Evolutionary conservation across 1,140 invertebrate genomes (phyloP).

Genomic region (Mylabris phalerata): DNA sequence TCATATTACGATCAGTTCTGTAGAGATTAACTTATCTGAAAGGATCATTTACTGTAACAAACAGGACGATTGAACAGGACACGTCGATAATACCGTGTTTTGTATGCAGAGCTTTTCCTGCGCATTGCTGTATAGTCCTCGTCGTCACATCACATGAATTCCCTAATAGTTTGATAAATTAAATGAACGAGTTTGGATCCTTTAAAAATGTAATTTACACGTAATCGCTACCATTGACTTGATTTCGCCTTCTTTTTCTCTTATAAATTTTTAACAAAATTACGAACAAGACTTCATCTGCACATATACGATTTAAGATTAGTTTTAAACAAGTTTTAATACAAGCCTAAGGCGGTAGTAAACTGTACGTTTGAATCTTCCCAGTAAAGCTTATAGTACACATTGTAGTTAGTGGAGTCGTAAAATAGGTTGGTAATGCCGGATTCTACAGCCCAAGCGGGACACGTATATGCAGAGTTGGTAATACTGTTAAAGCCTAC

Average conservation of each 20-base stretch:
- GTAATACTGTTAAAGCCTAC: conserved; percentile 16
- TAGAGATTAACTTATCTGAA: no score
- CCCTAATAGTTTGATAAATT: conserved; percentile 7
- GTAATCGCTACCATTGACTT: no score
- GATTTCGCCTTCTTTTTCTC: no score
- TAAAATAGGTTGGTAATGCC: conserved; percentile 15
- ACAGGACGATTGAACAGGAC: no score
- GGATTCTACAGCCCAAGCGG: conserved; percentile 15
- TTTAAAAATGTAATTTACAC: no score
- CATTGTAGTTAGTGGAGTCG: conserved; percentile 17
- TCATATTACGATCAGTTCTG: no score
- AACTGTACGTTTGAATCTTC: not conserved
- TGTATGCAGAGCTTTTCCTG: conserved; percentile 8
- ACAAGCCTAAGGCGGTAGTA: conserved; percentile 12
- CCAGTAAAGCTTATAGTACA: conserved; percentile 7
- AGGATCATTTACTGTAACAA: no score
- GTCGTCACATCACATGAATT: conserved; percentile 9
- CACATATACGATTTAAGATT: conserved; percentile 8
- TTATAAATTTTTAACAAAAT: no score
- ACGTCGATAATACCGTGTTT: not conserved
- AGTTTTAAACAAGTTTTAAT: conserved; percentile 15
- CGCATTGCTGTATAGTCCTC: not conserved
- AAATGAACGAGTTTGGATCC: not conserved
- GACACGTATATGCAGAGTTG: conserved; percentile 16
- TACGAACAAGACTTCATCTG: no score